Evolutionary conservation across 92 coral and sea anemone genomes (phyloP), one percentile per base, ranked within the genome.

Genomic region (Heliopora coerulea): DNA sequence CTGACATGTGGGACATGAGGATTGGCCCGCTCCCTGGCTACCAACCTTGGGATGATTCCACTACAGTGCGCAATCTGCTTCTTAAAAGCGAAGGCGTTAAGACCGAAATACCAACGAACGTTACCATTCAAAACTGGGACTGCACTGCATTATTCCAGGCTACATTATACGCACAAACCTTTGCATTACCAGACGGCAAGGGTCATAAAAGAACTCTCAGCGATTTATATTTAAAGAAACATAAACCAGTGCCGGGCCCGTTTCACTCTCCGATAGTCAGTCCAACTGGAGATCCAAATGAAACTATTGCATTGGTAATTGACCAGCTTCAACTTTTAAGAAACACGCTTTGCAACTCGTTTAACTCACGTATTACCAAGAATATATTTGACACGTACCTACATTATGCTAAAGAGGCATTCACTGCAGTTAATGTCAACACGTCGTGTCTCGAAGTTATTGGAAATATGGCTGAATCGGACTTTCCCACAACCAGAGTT

Each of bases 401-500:
- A 35, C 27, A 8, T 0, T 35, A 34, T 10, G 49, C 21, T 34
- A 35, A 14, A 14, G 68, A 62, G 14, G 68, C n/a, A n/a, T n/a
- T n/a, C n/a, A n/a, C n/a, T n/a, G n/a, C n/a, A n/a, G n/a, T n/a
- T n/a, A n/a, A n/a, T n/a, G n/a, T n/a, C n/a, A 82, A 81, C 31
- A 19, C 69, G n/a, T 25, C 31, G 3, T 59, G 49, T n/a, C 63
- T 62, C 37, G 31, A 59, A 25, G 78, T 46, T 21, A 50, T 85
- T 15, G 76, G 63, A 15, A 30, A 29, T 20, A 39, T 85, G 50
- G 34, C 5, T 0, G 82, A 68, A 19, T 54, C 50, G 0, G 79
- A 80, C 67, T 80, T 85, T 26, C 83, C 89, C 14, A 59, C 89
- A 0, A 56, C 9, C 17, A 68, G 46, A 25, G 54, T 25, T 17